Evolutionary conservation across 2,797 vertebrate species (phyloP).

Genomic region (Hemitrygon akajei): DNA sequence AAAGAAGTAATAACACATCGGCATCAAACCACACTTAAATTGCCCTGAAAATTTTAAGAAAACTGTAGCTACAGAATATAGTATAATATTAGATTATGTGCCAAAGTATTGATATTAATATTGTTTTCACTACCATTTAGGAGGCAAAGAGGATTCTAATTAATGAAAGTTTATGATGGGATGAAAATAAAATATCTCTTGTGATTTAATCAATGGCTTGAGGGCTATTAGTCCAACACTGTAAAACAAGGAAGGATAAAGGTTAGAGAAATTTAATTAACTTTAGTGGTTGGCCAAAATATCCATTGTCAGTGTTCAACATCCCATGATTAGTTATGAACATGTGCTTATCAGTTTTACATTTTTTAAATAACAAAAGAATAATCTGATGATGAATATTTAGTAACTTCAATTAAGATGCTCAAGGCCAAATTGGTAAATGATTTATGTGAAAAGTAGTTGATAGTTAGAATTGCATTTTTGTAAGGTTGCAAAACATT

Average conservation of each 20-base stretch:
- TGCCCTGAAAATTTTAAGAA: not conserved
- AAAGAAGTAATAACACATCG: not conserved
- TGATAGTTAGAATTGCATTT: not conserved
- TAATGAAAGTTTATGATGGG: not conserved
- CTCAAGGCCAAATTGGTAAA: conserved; percentile 2
- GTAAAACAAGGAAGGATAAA: not conserved
- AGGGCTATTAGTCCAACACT: not conserved
- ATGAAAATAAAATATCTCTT: not conserved
- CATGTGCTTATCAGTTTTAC: not conserved
- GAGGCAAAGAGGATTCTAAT: not conserved
- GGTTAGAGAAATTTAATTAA: not conserved
- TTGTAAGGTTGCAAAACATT: not conserved
- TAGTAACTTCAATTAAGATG: not conserved
- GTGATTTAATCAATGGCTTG: not conserved
- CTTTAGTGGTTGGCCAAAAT: not conserved
- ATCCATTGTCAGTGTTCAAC: not conserved
- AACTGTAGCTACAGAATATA: not conserved
- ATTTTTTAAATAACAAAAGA: not conserved
- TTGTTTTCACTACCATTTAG: not conserved
- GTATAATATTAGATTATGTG: not conserved
- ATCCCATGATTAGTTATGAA: not conserved
- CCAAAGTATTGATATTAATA: not conserved
- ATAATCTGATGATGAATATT: not conserved
- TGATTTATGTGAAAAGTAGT: not conserved
- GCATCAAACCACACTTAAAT: not conserved